Conservation (phyloP, 92 coral and sea anemone species). For the Zoanthus sansibaricus region DNA sequence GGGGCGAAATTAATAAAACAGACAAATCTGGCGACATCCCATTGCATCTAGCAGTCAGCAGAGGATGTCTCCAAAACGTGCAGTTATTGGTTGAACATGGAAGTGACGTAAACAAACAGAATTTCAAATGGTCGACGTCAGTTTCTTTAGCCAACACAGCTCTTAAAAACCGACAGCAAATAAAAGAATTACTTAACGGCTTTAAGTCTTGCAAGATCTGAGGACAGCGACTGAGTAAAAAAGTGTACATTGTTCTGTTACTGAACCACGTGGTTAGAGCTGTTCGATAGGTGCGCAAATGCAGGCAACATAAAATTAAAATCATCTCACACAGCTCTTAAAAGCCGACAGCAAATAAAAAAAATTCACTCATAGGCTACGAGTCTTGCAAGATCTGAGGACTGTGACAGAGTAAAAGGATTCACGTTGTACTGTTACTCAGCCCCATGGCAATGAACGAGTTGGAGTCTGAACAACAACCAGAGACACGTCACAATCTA, state of each 20-base stretch:
- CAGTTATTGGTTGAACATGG: constrained; percentile 23
- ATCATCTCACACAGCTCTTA: not conserved
- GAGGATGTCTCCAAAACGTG: constrained; percentile 18
- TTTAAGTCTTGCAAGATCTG: not conserved
- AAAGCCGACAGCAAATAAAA: constrained; percentile 28
- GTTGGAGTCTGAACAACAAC: too few species aligned
- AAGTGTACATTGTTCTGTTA: too few species aligned
- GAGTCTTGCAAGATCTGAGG: not conserved
- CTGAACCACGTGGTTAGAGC: too few species aligned
- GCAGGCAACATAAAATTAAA: too few species aligned
- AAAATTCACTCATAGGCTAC: not conserved
- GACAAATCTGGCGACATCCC: constrained; percentile 5
- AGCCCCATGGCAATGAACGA: too few species aligned
- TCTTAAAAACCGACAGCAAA: constrained; percentile 16
- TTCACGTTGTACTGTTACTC: too few species aligned
- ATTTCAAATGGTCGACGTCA: not conserved
- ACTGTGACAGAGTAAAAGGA: not conserved
- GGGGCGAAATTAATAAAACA: not conserved
- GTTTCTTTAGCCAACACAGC: constrained; percentile 14
- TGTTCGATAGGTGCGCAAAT: too few species aligned
- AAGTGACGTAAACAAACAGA: not conserved
- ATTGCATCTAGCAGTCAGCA: constrained; percentile 22
- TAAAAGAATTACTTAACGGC: constrained; percentile 9
- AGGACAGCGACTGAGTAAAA: not conserved
- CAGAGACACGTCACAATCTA: too few species aligned